Conservation (phyloP, 2,113 vertebrate genomes). For the Arizona elegans region DNA sequence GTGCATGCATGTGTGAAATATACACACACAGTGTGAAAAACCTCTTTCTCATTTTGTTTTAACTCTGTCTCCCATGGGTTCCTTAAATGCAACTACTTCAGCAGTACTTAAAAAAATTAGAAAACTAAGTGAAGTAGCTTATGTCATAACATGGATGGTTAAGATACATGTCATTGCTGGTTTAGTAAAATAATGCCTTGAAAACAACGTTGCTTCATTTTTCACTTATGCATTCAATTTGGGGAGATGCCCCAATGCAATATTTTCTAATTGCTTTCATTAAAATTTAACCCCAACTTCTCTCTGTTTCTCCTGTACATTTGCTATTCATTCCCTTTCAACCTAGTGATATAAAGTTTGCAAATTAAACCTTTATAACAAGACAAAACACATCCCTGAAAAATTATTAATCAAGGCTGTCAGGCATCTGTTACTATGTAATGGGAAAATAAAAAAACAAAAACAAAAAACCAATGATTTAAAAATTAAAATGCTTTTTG, state of each 20-base stretch:
- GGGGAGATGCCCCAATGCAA: conserved; percentile 22
- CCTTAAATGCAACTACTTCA: conserved; percentile 43
- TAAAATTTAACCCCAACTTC: background rate
- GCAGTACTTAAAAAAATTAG: conserved; percentile 24
- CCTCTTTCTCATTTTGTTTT: background rate
- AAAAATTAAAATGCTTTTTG: conserved; percentile 45
- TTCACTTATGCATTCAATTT: background rate
- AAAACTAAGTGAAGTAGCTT: conserved; percentile 33
- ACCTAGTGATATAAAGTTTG: conserved; percentile 33
- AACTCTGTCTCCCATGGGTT: conserved; percentile 21
- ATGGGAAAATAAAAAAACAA: conserved; percentile 54
- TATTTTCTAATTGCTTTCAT: conserved; percentile 22
- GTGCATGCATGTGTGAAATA: conserved; percentile 29
- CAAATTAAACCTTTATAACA: conserved; percentile 56
- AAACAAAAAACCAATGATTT: conserved; percentile 46
- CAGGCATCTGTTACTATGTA: conserved; percentile 51
- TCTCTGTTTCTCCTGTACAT: background rate
- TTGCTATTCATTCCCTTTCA: conserved; percentile 44
- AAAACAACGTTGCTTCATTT: background rate
- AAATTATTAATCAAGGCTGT: conserved; percentile 58
- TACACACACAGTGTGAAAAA: background rate
- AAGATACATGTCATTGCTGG: background rate
- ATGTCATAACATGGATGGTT: background rate
- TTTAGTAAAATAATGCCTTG: conserved; percentile 14
- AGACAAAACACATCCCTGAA: conserved; percentile 16